phyloP scores from a whole-genome alignment of 2,888 invertebrate genomes.

The Auanema freiburgensis region DNA sequence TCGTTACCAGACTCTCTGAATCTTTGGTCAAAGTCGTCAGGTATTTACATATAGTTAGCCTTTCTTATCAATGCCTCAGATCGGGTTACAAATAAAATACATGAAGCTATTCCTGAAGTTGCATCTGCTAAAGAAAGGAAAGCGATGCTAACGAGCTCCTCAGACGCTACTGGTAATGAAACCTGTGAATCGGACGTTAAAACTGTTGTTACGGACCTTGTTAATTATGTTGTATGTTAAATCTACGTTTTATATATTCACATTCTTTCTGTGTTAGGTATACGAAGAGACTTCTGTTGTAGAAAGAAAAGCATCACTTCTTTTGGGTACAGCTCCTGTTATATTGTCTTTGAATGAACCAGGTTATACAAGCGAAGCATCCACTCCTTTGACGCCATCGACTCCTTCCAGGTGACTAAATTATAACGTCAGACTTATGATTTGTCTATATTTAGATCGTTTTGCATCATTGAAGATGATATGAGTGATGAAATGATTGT shows the following conservation, averaged over 20 bases:
- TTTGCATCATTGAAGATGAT: conserved; percentile 38
- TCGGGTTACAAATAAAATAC: background rate
- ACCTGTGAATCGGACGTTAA: conserved; percentile 27
- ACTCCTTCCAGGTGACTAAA: conserved; percentile 36
- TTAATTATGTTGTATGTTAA: conserved; percentile 44
- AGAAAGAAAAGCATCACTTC: conserved; percentile 45
- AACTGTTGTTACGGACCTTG: conserved; percentile 44
- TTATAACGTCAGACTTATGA: background rate
- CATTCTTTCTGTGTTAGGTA: conserved; percentile 19
- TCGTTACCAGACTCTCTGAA: conserved; percentile 7
- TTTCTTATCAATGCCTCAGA: background rate
- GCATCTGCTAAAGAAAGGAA: conserved; percentile 7
- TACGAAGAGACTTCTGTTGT: conserved; percentile 44
- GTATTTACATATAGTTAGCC: background rate
- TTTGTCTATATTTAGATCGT: conserved; percentile 31
- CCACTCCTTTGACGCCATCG: conserved; percentile 28
- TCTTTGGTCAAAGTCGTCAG: background rate
- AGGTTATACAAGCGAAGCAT: conserved; percentile 5
- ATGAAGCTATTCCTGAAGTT: background rate
- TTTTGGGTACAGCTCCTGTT: conserved; percentile 21
- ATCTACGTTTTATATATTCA: background rate
- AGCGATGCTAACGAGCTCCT: background rate
- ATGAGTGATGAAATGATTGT: conserved; percentile 33
- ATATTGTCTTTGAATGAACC: conserved; percentile 11
- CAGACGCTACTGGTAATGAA: conserved; percentile 5